A percentile compares a stretch with the other conserved stretches of the same genome.
These are phyloP conservation scores for Threskiornis aethiopicus DNA, from an alignment of 2,797 vertebrate species.

Conservation along the genomic window DNA sequence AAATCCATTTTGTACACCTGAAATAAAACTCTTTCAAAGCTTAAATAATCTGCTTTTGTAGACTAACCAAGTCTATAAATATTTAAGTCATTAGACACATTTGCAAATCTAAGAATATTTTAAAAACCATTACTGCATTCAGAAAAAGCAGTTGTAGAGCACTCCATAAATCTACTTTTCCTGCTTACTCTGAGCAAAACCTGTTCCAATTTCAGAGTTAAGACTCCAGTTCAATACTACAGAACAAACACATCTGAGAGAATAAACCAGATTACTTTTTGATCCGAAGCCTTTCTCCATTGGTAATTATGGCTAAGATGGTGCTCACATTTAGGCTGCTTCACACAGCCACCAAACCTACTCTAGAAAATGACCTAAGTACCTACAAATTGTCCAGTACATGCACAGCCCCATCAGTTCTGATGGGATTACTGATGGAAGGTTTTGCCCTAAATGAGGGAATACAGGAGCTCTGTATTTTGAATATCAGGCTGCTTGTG, in stretches of 20 bases:
- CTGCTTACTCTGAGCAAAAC: not conserved
- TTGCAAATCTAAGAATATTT: not conserved
- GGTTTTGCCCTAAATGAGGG: not conserved
- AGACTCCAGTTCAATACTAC: not conserved
- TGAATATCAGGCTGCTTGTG: not conserved
- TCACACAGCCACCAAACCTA: not conserved
- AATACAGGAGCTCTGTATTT: not conserved
- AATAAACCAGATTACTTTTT: not conserved
- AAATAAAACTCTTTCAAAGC: not conserved
- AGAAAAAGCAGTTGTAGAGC: not conserved
- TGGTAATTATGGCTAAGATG: not conserved
- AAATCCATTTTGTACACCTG: not conserved
- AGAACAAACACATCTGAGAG: not conserved
- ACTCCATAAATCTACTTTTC: not conserved
- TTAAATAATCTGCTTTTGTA: not conserved
- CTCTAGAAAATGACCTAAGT: not conserved
- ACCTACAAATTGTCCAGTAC: not conserved
- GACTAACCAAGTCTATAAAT: not conserved
- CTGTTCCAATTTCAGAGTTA: not conserved
- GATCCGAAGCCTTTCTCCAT: not conserved
- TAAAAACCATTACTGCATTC: not conserved
- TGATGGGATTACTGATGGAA: not conserved
- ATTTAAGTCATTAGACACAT: not conserved
- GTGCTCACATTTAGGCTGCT: not conserved
- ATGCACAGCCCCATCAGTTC: fast-evolving